These are phyloP conservation scores for Gymnothorax reevesii DNA, from an alignment of 2,797 vertebrate species.

Conservation along the genomic window DNA sequence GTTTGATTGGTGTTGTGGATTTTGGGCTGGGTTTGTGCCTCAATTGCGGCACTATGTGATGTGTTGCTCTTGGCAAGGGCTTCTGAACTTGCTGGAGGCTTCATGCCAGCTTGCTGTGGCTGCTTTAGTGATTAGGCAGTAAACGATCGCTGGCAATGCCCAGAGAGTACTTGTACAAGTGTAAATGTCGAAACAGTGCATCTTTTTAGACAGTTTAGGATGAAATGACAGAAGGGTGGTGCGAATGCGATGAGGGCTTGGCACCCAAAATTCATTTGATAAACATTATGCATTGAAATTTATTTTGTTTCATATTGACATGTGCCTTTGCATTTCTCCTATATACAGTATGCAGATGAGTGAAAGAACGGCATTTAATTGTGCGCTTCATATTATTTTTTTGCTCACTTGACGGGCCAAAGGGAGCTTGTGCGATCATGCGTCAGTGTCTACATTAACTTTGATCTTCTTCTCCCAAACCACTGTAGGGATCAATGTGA, in stretches of 20 bases:
- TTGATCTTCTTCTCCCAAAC: too few relatives aligned
- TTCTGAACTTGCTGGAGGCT: conserved; percentile 7
- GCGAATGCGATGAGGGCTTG: conserved; percentile 20
- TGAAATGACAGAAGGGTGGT: conserved; percentile 36
- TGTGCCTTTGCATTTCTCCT: neutral
- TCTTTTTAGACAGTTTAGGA: conserved; percentile 42
- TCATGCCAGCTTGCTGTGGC: conserved; percentile 42
- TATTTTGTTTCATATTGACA: neutral
- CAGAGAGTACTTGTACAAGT: conserved; percentile 26
- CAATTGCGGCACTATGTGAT: conserved; percentile 49
- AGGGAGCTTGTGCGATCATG: too few relatives aligned
- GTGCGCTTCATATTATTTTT: neutral
- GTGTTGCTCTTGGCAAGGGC: conserved; percentile 53
- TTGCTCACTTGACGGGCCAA: too few relatives aligned
- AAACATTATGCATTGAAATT: neutral
- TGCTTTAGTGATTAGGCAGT: conserved; percentile 49
- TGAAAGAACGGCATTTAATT: conserved; percentile 15
- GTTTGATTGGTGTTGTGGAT: conserved; percentile 33
- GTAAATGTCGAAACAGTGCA: neutral
- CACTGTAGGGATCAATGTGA: too few relatives aligned
- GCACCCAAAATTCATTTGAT: neutral
- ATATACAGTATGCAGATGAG: neutral
- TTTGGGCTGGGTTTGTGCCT: conserved; percentile 32
- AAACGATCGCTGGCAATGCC: conserved; percentile 35
- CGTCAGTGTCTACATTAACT: too few relatives aligned